A percentile compares a stretch with the other conserved stretches of the same genome.
phyloP scores from a whole-genome alignment of 2,888 invertebrate genomes.

The Chelonus formosanus region DNA sequence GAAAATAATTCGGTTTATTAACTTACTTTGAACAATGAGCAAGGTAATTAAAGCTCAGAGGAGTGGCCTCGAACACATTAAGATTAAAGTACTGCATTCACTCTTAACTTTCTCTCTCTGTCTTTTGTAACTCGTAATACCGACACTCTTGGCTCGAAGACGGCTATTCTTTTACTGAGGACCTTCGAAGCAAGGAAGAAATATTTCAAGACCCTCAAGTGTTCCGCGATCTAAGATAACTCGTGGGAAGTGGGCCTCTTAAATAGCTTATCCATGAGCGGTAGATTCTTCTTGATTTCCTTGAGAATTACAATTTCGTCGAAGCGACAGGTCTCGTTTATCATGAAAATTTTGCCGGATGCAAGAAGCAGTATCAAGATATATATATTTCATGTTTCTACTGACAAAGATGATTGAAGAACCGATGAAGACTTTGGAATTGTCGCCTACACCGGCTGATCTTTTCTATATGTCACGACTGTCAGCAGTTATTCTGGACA shows the following conservation, averaged over 20 bases:
- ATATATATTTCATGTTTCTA: neutral
- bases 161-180: conserved; percentile 29
- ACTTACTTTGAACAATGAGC: conserved; percentile 23
- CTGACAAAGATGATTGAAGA: conserved; percentile 3
- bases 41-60: conserved; percentile 31
- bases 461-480: conserved; percentile 36
- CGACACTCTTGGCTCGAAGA: conserved; percentile 20
- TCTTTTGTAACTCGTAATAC: conserved; percentile 17
- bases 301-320: conserved; percentile 6
- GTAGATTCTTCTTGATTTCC: neutral
- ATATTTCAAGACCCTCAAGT: conserved; percentile 40
- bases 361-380: neutral
- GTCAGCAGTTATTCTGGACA: conserved; percentile 35
- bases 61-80: conserved; percentile 27
- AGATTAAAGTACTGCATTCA: conserved; percentile 16
- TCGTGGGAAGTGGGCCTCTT: conserved; percentile 45
- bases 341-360: neutral
- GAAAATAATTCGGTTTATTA: conserved; percentile 3
- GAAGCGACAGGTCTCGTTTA: neutral
- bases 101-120: conserved; percentile 16
- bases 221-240: conserved; percentile 47
- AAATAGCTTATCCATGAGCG: conserved; percentile 41
- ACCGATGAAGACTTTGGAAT: conserved; percentile 5
- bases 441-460: neutral
- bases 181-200: conserved; percentile 41